Percentiles rank a stretch among this genome's conserved stretches.
Evolutionary conservation across 1,140 invertebrate genomes (phyloP).

Genomic region (Drosophila melanogaster): DNA sequence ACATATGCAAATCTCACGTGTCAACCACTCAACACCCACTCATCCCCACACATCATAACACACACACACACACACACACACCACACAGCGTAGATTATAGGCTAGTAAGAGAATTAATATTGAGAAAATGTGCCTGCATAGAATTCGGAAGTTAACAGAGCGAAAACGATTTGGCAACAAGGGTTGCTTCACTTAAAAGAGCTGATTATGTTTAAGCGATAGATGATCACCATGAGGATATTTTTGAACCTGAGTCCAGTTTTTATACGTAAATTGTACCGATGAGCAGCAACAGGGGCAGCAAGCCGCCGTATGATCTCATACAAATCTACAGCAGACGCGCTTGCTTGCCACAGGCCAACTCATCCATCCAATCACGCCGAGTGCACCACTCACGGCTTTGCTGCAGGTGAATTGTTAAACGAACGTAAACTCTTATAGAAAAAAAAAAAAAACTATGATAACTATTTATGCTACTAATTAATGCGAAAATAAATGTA

Average conservation of each 20-base stretch:
- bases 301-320: constrained; percentile 64
- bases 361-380: not conserved
- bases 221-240: constrained; percentile 11
- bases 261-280: constrained; percentile 39
- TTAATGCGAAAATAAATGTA: constrained; percentile 78
- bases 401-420: constrained; percentile 55
- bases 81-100: constrained; percentile 39
- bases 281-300: constrained; percentile 4
- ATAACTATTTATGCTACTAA: constrained; percentile 80
- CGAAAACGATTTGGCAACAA: constrained; percentile 34
- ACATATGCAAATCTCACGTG: constrained; percentile 60
- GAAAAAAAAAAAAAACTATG: constrained; percentile 37
- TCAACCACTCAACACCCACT: constrained; percentile 7
- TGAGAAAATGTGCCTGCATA: constrained; percentile 90
- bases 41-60: constrained; percentile 29
- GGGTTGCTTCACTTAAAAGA: constrained; percentile 28
- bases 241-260: constrained; percentile 25
- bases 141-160: constrained; percentile 48
- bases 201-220: constrained; percentile 53
- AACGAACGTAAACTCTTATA: constrained; percentile 30
- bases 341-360: constrained; percentile 29
- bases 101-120: constrained; percentile 88
- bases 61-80: constrained; percentile 6
- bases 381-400: constrained; percentile 15
- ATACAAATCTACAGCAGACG: constrained; percentile 59